Conservation (phyloP, 2,113 vertebrate genomes). For the Tor tambroides region DNA sequence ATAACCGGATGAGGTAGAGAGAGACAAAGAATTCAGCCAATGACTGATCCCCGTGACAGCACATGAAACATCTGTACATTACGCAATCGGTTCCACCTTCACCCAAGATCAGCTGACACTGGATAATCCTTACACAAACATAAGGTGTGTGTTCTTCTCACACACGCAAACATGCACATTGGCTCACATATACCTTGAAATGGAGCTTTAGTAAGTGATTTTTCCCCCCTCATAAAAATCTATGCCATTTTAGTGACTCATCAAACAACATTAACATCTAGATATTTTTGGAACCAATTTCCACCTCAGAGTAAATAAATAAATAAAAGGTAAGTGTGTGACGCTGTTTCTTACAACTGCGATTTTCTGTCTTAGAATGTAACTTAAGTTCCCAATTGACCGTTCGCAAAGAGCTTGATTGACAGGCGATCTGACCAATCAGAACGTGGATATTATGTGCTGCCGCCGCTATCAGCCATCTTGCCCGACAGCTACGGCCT, state of each 20-base stretch:
- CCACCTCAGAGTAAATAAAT: neutral
- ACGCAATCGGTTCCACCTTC: slow-evolving; percentile 24
- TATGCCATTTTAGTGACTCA: neutral
- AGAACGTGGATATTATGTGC: no score
- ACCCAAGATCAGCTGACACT: slow-evolving; percentile 15
- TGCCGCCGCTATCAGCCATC: no score
- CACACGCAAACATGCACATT: neutral
- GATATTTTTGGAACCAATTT: neutral
- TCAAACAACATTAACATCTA: neutral
- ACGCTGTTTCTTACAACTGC: neutral
- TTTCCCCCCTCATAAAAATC: neutral
- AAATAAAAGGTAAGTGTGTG: neutral
- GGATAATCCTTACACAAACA: slow-evolving; percentile 16
- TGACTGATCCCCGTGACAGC: slow-evolving; percentile 46
- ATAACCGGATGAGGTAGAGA: slow-evolving; percentile 5
- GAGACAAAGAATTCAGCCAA: slow-evolving; percentile 51
- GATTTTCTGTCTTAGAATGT: neutral
- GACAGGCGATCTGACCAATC: no score
- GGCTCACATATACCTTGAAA: neutral
- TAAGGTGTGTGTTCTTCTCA: neutral
- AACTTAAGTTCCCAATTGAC: neutral
- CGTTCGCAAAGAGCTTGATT: no score
- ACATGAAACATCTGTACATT: slow-evolving; percentile 45
- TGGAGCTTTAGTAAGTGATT: neutral
- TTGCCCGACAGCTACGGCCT: no score